These are phyloP conservation scores for Dasypus novemcinctus DNA, from an alignment of 2,113 vertebrate genomes.

Conservation along the genomic window DNA sequence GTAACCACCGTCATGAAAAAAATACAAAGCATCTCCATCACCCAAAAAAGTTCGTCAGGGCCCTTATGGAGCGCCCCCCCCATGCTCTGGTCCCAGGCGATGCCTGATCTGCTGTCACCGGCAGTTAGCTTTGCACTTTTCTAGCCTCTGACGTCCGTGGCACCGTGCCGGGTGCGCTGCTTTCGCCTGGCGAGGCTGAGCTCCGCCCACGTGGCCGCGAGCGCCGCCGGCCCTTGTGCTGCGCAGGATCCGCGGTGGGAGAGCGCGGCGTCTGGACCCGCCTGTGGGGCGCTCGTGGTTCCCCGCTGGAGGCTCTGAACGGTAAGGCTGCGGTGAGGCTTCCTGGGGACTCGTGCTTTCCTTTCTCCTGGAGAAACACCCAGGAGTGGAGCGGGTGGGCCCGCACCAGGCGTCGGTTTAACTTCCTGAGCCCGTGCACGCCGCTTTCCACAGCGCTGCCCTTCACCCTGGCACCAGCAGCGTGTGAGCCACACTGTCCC, in stretches of 20 bases:
- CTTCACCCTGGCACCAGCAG: too few species aligned
- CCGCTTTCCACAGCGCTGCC: background rate
- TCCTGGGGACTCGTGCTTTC: background rate
- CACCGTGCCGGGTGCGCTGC: background rate
- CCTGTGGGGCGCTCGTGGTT: too few species aligned
- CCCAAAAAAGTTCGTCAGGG: fast-evolving
- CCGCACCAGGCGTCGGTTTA: background rate
- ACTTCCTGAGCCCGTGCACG: background rate
- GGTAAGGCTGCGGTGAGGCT: background rate
- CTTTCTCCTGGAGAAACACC: background rate
- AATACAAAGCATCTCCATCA: too few species aligned
- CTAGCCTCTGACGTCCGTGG: background rate
- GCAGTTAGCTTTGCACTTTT: background rate
- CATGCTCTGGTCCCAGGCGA: background rate
- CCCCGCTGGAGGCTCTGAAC: background rate
- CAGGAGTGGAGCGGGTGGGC: background rate
- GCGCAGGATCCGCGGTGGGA: too few species aligned
- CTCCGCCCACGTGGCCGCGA: too few species aligned
- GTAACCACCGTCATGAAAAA: too few species aligned
- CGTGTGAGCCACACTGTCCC: too few species aligned
- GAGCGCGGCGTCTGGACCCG: too few species aligned
- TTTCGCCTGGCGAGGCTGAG: too few species aligned
- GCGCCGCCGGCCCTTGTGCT: too few species aligned
- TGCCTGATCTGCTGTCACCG: fast-evolving
- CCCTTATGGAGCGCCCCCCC: fast-evolving